Evolutionary conservation across 2,797 vertebrate genomes (phyloP).

Genomic region (Protosalanx chinensis): DNA sequence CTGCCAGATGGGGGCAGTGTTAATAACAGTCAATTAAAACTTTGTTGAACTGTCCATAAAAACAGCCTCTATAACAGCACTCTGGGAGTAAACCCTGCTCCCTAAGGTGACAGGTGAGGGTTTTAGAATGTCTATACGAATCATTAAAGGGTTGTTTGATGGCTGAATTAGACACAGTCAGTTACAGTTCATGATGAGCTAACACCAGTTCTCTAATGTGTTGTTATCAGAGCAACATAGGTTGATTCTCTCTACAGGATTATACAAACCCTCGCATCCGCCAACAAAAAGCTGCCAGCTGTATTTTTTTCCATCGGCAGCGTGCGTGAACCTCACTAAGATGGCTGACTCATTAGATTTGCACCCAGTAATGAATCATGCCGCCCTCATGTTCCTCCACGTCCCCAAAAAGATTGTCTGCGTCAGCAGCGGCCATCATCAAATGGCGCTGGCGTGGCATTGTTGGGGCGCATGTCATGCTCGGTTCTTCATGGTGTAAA

Average conservation of each 20-base stretch:
- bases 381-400: conserved; percentile 46
- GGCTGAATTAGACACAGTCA: no score
- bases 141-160: no score
- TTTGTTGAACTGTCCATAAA: conserved; percentile 24
- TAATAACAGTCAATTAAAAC: conserved; percentile 38
- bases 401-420: conserved; percentile 37
- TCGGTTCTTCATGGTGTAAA: conserved; percentile 77
- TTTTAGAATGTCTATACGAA: neutral
- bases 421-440: conserved; percentile 55
- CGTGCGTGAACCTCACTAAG: conserved; percentile 27
- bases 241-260: neutral
- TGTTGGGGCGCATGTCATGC: conserved; percentile 75
- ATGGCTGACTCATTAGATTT: conserved; percentile 59
- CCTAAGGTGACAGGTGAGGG: neutral
- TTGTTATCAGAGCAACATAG: neutral
- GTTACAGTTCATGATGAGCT: no score
- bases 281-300: neutral
- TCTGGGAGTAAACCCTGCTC: no score
- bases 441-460: conserved; percentile 62
- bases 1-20: conserved; percentile 65
- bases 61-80: no score
- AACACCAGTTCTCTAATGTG: neutral
- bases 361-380: conserved; percentile 58
- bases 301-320: conserved; percentile 31
- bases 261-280: neutral